phyloP scores from a whole-genome alignment of 2,113 vertebrate genomes.

The Hemiprocne comata region DNA sequence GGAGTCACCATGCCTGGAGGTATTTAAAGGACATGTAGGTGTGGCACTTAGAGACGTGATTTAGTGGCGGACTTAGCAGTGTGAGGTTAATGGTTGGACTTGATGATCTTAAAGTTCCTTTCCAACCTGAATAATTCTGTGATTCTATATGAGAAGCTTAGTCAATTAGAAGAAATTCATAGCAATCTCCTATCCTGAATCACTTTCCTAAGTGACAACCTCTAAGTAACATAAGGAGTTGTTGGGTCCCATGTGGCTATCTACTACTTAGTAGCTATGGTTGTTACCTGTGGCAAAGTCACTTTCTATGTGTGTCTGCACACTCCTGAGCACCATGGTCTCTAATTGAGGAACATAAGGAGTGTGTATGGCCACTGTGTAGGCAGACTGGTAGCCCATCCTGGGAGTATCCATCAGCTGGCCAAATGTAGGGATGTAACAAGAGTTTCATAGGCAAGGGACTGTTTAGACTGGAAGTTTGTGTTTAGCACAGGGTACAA shows the following conservation, averaged over 20 bases:
- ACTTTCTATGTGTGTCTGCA: not conserved
- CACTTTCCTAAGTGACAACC: not conserved
- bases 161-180: not conserved
- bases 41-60: not conserved
- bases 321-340: accelerated
- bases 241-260: not conserved
- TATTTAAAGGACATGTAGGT: not conserved
- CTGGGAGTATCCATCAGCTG: not conserved
- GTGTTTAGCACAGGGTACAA: not conserved
- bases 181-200: not conserved
- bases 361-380: not conserved
- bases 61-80: not conserved
- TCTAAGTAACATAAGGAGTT: not conserved
- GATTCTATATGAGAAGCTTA: not conserved
- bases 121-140: not conserved
- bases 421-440: not conserved
- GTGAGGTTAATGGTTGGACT: not conserved
- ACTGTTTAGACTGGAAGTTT: not conserved
- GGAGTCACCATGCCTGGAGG: not conserved
- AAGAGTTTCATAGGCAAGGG: not conserved
- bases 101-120: not conserved
- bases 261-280: not conserved
- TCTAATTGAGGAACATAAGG: not conserved
- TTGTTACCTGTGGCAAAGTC: not conserved
- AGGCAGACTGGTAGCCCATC: not conserved